Evolutionary conservation across 1,140 invertebrate genomes (phyloP).

Genomic region (Atta cephalotes): DNA sequence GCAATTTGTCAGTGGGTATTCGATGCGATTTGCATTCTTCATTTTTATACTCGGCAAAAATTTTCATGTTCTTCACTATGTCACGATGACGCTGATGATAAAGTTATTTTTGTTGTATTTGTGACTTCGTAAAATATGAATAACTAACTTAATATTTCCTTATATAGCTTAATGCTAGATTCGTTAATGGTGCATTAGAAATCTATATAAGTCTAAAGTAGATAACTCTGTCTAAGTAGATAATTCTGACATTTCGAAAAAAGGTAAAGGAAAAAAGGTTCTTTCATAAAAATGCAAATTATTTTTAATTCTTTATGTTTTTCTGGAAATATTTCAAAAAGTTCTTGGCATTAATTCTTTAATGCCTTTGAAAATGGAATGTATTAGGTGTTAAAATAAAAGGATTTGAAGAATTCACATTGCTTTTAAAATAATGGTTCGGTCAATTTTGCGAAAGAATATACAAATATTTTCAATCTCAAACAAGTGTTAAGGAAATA

Average conservation of each 20-base stretch:
- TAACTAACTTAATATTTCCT: not conserved
- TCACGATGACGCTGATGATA: not conserved
- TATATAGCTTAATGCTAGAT: not conserved
- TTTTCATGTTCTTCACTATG: not conserved
- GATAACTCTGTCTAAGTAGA: not conserved
- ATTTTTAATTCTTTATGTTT: not conserved
- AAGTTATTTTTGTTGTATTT: not conserved
- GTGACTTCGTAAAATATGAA: not conserved
- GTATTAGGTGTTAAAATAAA: not conserved
- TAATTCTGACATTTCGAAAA: not conserved
- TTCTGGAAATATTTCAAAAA: not conserved
- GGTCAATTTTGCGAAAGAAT: not conserved
- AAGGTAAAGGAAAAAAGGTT: not conserved
- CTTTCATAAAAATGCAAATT: not conserved
- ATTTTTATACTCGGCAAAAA: not conserved
- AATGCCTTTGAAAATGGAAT: not conserved
- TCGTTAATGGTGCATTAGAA: not conserved
- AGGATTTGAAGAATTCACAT: not conserved
- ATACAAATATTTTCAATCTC: slow-evolving; percentile 1
- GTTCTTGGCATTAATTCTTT: not conserved
- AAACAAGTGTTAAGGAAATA: not conserved
- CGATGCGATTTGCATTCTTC: slow-evolving; percentile 22
- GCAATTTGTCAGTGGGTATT: slow-evolving; percentile 31
- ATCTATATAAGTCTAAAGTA: not conserved
- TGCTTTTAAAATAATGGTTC: not conserved